Evolutionary conservation across 2,113 vertebrate species (phyloP).

Genomic region (Ictalurus furcatus): DNA sequence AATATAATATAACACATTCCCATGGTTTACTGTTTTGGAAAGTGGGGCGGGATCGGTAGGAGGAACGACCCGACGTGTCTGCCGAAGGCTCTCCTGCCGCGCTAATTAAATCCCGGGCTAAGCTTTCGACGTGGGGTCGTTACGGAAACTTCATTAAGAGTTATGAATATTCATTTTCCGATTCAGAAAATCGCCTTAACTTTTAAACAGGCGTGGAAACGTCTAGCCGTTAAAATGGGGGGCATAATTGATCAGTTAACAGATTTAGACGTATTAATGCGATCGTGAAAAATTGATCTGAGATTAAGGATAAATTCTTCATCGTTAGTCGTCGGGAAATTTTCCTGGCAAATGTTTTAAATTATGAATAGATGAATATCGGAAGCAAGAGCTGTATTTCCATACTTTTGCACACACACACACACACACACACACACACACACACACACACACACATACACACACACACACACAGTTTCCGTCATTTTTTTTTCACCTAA

Average conservation of each 20-base stretch:
- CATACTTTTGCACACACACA: neutral
- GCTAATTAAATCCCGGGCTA: conserved; percentile 58
- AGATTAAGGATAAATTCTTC: conserved; percentile 51
- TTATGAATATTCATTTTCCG: conserved; percentile 86
- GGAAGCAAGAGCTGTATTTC: neutral
- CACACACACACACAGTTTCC: neutral
- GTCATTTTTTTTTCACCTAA: neutral
- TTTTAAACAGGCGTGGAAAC: conserved; percentile 66
- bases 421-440: neutral
- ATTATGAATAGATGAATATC: conserved; percentile 20
- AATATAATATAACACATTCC: neutral
- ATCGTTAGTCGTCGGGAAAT: conserved; percentile 35
- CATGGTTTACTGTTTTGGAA: conserved; percentile 3
- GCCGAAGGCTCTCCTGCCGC: conserved; percentile 35
- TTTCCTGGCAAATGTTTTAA: conserved; percentile 29
- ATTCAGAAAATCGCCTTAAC: conserved; percentile 67
- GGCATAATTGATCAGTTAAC: conserved; percentile 83
- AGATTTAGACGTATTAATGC: conserved; percentile 79
- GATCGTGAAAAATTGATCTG: conserved; percentile 78
- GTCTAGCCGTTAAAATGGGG: conserved; percentile 27
- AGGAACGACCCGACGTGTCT: conserved; percentile 7
- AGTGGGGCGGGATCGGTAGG: neutral
- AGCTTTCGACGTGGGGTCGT: conserved; percentile 46
- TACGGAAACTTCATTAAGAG: conserved; percentile 77
- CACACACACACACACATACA: neutral